Percentiles rank a stretch among this genome's conserved stretches.
These are phyloP conservation scores for Malurus elegans DNA, from an alignment of 2,113 vertebrate species.

Conservation along the genomic window DNA sequence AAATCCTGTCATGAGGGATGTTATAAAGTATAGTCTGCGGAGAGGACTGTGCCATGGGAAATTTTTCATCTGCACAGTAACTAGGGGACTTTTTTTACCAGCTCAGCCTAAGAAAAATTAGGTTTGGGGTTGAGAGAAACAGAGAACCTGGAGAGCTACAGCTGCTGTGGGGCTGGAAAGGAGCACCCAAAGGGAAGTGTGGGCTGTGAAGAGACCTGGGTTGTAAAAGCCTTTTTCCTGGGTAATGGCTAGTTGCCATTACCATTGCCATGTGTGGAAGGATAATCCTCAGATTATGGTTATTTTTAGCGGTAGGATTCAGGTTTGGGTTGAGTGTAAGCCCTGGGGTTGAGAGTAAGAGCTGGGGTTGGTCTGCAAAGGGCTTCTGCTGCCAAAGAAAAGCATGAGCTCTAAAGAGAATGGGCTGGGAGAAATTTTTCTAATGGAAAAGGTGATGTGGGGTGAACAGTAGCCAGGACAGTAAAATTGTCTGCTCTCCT, in stretches of 20 bases:
- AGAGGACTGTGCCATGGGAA: background rate
- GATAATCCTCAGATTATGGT: slow-evolving; percentile 24
- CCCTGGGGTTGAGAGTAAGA: background rate
- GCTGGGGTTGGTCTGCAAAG: background rate
- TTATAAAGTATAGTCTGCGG: background rate
- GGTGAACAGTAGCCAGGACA: background rate
- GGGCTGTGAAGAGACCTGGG: background rate
- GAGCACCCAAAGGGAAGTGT: background rate
- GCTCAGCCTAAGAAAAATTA: background rate
- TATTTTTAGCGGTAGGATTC: slow-evolving; percentile 25
- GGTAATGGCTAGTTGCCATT: background rate
- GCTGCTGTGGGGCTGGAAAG: background rate
- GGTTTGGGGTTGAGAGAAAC: background rate
- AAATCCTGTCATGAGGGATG: background rate
- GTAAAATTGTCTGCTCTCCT: background rate
- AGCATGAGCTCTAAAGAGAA: background rate
- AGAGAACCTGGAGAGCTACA: background rate
- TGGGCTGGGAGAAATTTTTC: background rate
- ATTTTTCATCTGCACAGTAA: background rate
- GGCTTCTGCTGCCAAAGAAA: background rate
- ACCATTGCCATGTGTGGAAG: background rate
- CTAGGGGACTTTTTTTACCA: background rate
- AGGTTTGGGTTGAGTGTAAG: background rate
- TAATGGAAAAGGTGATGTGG: background rate
- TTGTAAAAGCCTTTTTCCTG: background rate